Evolutionary conservation across 2,113 vertebrate species (phyloP).

Genomic region (Sula dactylatra): DNA sequence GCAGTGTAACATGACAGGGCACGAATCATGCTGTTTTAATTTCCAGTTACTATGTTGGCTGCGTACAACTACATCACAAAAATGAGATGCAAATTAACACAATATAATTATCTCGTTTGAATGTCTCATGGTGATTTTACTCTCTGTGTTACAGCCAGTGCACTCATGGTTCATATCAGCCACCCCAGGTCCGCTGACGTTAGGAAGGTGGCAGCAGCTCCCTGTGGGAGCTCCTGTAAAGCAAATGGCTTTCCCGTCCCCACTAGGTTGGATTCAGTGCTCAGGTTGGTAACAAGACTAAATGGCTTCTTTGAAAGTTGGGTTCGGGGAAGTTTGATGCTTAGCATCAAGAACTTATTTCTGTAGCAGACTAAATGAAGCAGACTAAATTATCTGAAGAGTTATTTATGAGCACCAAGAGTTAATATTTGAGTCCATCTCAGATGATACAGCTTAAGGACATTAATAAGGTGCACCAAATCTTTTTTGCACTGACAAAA

Average conservation of each 20-base stretch:
- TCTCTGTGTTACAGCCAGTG: too few relatives aligned
- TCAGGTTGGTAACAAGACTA: not conserved
- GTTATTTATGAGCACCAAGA: not conserved
- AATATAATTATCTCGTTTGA: not conserved
- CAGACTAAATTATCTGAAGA: not conserved
- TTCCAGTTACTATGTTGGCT: not conserved
- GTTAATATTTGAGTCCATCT: not conserved
- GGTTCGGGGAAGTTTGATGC: not conserved
- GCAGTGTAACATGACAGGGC: not conserved
- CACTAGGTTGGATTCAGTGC: fast-evolving
- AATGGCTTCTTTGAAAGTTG: not conserved
- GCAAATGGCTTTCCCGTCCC: fast-evolving
- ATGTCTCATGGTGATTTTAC: not conserved
- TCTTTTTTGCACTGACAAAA: not conserved
- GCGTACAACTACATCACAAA: not conserved
- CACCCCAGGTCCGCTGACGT: fast-evolving
- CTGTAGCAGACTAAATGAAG: not conserved
- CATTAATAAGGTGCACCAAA: not conserved
- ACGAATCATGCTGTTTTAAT: not conserved
- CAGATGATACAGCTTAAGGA: not conserved
- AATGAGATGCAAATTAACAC: not conserved
- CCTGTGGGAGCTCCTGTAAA: fast-evolving
- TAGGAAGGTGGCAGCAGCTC: fast-evolving
- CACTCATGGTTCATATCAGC: not conserved
- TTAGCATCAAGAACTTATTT: not conserved